Evolutionary conservation across 2,113 vertebrate species (phyloP).

Genomic region (Oreotrochilus melanogaster): DNA sequence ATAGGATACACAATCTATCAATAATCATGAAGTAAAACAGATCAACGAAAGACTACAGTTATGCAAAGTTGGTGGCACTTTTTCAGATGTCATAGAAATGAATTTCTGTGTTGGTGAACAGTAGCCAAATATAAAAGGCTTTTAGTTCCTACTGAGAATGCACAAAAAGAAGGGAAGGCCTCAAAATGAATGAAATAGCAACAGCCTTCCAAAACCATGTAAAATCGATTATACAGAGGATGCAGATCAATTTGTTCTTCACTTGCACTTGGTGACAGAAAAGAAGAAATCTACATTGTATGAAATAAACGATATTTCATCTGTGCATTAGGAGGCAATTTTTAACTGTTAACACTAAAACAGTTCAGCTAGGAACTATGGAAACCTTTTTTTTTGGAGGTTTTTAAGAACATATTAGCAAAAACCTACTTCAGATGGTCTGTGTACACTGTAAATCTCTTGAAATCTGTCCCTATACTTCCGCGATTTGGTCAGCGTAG

Average conservation of each 20-base stretch:
- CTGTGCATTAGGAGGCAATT: background rate
- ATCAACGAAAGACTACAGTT: background rate
- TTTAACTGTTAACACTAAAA: background rate
- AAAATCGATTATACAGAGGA: background rate
- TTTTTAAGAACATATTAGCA: background rate
- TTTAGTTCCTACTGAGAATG: background rate
- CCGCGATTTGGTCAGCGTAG: background rate
- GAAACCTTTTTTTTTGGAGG: background rate
- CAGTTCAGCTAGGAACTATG: background rate
- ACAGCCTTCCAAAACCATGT: background rate
- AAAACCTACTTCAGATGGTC: background rate
- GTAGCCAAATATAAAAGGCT: background rate
- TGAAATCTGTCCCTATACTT: background rate
- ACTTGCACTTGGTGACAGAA: background rate
- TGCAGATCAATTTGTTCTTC: background rate
- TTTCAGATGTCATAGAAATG: background rate
- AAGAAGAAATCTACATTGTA: background rate
- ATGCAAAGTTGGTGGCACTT: background rate
- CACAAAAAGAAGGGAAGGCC: background rate
- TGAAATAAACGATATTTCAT: background rate
- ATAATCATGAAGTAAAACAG: background rate
- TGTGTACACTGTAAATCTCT: background rate
- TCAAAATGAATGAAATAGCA: background rate
- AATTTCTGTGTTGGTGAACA: background rate
- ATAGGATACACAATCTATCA: background rate